Evolutionary conservation across 2,888 invertebrate genomes (phyloP).

Genomic region (Dryobotodes eremita): DNA sequence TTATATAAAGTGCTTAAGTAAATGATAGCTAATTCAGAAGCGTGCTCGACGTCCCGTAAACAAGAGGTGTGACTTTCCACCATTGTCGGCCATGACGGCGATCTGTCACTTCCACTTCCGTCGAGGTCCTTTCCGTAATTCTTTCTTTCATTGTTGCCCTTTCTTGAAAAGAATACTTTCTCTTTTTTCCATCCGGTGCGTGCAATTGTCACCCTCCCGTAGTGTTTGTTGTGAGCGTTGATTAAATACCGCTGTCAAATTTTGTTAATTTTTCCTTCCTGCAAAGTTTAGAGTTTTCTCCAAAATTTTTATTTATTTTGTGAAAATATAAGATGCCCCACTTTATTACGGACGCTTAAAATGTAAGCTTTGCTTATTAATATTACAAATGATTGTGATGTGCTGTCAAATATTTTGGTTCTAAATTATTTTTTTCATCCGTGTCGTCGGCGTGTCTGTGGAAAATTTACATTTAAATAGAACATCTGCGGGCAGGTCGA

Average conservation of each 20-base stretch:
- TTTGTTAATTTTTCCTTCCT: slow-evolving; percentile 83
- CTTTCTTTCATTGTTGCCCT: slow-evolving; percentile 88
- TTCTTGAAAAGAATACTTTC: slow-evolving; percentile 87
- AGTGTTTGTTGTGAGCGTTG: slow-evolving; percentile 87
- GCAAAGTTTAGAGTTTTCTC: slow-evolving; percentile 66
- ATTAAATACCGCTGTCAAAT: slow-evolving; percentile 88
- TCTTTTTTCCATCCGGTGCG: slow-evolving; percentile 80
- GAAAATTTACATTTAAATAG: slow-evolving; percentile 91
- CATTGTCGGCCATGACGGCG: slow-evolving; percentile 82
- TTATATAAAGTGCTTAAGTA: slow-evolving; percentile 90
- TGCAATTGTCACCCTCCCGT: slow-evolving; percentile 89
- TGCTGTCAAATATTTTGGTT: slow-evolving; percentile 85
- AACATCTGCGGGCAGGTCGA: slow-evolving; percentile 89
- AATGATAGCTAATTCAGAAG: slow-evolving; percentile 89
- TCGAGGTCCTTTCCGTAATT: slow-evolving; percentile 81
- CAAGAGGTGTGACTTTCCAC: slow-evolving; percentile 90
- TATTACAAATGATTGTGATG: slow-evolving; percentile 71
- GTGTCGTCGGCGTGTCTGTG: slow-evolving; percentile 84
- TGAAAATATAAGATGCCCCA: slow-evolving; percentile 25
- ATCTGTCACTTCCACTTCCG: slow-evolving; percentile 90
- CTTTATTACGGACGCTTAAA: slow-evolving; percentile 52
- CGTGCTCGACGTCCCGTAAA: slow-evolving; percentile 85
- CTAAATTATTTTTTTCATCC: slow-evolving; percentile 87
- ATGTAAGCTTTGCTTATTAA: slow-evolving; percentile 54
- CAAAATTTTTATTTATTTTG: slow-evolving; percentile 42